These are phyloP conservation scores for Falco novaeseelandiae DNA, from an alignment of 2,797 vertebrate genomes.

Conservation along the genomic window DNA sequence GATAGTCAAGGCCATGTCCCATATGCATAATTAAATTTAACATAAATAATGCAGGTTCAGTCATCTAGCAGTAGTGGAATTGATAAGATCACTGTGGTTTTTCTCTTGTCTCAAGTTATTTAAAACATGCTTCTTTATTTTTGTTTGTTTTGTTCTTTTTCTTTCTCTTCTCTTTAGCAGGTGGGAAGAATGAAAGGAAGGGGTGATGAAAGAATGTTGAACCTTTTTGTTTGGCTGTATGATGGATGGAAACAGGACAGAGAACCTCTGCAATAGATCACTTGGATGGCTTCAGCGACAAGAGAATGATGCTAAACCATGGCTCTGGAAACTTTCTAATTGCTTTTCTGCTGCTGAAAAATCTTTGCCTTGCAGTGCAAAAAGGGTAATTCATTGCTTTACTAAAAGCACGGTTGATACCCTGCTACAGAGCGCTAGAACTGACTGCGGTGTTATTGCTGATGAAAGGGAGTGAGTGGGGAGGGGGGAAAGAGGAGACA, in stretches of 20 bases:
- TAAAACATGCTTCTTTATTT: neutral
- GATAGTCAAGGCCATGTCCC: neutral
- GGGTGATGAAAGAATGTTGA: constrained; percentile 83
- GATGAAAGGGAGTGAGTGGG: neutral
- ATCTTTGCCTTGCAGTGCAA: constrained; percentile 74
- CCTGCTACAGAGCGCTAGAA: neutral
- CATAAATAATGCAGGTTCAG: neutral
- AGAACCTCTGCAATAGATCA: constrained; percentile 82
- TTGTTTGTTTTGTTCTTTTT: neutral
- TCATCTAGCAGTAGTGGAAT: neutral
- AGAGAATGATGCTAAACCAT: constrained; percentile 85
- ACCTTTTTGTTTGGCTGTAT: constrained; percentile 80
- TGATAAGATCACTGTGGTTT: fast-evolving
- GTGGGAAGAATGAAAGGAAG: constrained; percentile 90
- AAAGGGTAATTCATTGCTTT: constrained; percentile 79
- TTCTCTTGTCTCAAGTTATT: neutral
- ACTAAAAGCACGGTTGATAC: neutral
- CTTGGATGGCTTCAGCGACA: constrained; percentile 84
- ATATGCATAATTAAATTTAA: neutral
- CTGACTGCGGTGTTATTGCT: neutral
- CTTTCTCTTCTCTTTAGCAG: neutral
- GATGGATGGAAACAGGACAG: constrained; percentile 91
- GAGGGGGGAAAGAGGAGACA: neutral
- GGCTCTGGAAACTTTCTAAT: constrained; percentile 92
- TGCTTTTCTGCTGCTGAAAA: constrained; percentile 89